Percentiles rank a stretch among this genome's conserved stretches.
Conservation (phyloP, 2,113 vertebrate species). For the Sorex araneus region DNA sequence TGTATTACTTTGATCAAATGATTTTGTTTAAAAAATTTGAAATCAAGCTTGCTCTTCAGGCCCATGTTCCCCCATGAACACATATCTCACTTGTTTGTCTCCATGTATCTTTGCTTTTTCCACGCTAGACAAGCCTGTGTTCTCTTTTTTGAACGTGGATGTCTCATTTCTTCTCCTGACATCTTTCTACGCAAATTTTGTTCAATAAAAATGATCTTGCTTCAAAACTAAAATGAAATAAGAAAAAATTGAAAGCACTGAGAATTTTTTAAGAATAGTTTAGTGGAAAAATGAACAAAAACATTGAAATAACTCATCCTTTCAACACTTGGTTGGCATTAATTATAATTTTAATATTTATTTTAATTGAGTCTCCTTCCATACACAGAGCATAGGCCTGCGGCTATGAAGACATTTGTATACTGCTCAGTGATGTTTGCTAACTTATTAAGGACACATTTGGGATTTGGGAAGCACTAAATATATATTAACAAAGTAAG, state of each 20-base stretch:
- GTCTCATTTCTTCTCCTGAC: too few species aligned
- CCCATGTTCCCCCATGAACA: too few species aligned
- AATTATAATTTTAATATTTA: neutral
- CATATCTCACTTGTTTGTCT: too few species aligned
- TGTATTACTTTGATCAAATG: neutral
- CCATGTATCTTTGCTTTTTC: too few species aligned
- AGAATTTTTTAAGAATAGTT: neutral
- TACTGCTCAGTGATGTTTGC: neutral
- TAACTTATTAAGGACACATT: neutral
- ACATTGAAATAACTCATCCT: neutral
- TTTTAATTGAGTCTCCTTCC: neutral
- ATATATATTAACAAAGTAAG: neutral
- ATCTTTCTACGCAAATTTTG: too few species aligned
- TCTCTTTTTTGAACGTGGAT: too few species aligned
- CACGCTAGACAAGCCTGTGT: too few species aligned
- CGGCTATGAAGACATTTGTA: neutral
- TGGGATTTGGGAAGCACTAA: neutral
- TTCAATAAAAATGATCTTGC: too few species aligned
- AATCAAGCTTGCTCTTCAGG: too few species aligned
- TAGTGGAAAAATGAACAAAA: neutral
- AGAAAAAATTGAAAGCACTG: neutral
- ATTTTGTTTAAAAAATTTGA: neutral
- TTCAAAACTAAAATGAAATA: neutral
- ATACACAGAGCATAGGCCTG: neutral
- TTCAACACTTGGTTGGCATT: conserved; percentile 21